Base-by-base conservation (phyloP, 2,797 vertebrate genomes). In the Sebastolobus alascanus region DNA sequence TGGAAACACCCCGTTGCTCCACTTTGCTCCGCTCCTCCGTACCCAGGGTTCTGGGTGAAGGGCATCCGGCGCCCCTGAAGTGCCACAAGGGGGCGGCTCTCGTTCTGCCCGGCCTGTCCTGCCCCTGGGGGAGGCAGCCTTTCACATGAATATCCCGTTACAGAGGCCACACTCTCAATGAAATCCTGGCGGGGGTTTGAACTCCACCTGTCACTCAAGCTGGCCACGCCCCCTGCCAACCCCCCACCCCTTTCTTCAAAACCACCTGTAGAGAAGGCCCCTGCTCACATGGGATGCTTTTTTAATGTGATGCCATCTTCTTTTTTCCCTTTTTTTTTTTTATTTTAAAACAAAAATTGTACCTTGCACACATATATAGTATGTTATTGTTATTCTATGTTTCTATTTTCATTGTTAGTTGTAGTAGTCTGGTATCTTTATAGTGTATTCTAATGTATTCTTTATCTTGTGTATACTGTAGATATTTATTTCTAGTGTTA, bases 71-170 rank as follows among this genome's bases (percentile, higher is more conserved):
- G 13, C 78, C 84, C 88, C 67, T 52, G 10, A 64, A 83, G 82
- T 78, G 68, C 92, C 90, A 92, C 90, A 74, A 94, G 92, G 90
- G 86, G 93, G 90, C 88, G 63, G 84, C 87, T 90, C 83, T 85
- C 68, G 80, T 90, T 84, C 78, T 91, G 85, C 84, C 84, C 88
- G 13, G 79, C 79, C 85, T 72, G 76, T 70, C 27, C 72, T 82
- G 84, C 79, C 89, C 75, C 76, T 2, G 76, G 77, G 91, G 80
- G 75, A 82, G 77, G 84, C 88, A 84, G 89, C 61, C 88, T 91
- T 95, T 95, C 95, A 94, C 95, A 95, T 95, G 94, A 94, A 88
- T 95, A 95, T 96, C 93, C 74, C 54, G 68, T 95, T 95, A 95
- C 95, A 93, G 87, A 87, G 90, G 83, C 90, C 84, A 91, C 89